Evolutionary conservation across 2,797 vertebrate species (phyloP), one percentile per base, ranked within the genome.

Genomic region (Vespertilio murinus): DNA sequence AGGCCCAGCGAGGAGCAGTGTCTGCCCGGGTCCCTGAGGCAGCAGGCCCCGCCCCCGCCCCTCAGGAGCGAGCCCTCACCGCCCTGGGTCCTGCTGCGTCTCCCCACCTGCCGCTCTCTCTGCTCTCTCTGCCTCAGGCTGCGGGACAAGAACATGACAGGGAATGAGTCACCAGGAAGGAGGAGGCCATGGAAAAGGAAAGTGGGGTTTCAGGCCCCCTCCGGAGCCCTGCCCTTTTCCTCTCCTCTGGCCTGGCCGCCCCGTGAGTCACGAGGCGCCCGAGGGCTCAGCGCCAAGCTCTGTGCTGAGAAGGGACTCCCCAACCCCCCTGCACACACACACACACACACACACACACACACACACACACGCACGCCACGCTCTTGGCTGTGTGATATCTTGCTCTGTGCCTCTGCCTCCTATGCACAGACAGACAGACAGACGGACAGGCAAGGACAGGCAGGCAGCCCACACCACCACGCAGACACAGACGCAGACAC

Each of bases 211-310:
- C 54, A 47, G 70, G 30, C 88, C 93, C 88, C 49, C 35, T 65
- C 81, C 23, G 10, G 7, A 69, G 81, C 89, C 93, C 93, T 56
- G 89, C 95, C 95, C 88, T 96, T 83, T 96, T 94, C 94, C 94
- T 96, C 56, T 88, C 89, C 64, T 88, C 91, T 89, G 84, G 86
- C 91, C 56, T 91, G 88, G 93, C 75, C 95, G 81, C 25, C n/a
- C 61, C 83, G 33, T 96, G 96, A 97, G 89, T 97, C 97, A 97
- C 59, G 28, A 84, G 91, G 92, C 92, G 96, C 93, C 89, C 65
- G 23, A 35, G 86, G 92, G 89, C 85, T 69, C 18, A 9, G 47
- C 0, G 77, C 94, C 94, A 96, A 74, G 49, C 56, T 77, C 38
- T 4, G 35, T 5, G 23, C 77, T 67, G 54, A 69, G 13, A 18